Percentiles rank a stretch among this genome's conserved stretches.
Evolutionary conservation across 2,113 vertebrate genomes (phyloP).

Genomic region (Nicator chloris): DNA sequence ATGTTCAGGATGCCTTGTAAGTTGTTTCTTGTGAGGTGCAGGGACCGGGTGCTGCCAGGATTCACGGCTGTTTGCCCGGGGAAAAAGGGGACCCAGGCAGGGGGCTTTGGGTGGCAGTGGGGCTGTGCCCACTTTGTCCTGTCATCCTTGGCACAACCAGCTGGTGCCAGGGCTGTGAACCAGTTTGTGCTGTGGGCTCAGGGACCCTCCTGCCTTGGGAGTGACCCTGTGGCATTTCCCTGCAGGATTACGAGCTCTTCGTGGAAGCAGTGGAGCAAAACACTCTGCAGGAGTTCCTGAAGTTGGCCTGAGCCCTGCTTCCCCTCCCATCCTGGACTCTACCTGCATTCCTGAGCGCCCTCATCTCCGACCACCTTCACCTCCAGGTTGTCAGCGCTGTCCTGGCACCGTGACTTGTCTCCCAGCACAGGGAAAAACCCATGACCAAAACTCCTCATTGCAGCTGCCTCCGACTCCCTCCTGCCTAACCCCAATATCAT

Average conservation of each 20-base stretch:
- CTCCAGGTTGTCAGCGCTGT: conserved; percentile 58
- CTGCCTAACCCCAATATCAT: not conserved
- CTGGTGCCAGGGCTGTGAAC: not conserved
- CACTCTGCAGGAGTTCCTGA: conserved; percentile 90
- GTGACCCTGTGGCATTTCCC: not conserved
- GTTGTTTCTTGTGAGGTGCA: accelerated
- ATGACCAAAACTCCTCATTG: conserved; percentile 74
- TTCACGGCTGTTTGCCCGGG: accelerated
- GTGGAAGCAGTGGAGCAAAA: conserved; percentile 91
- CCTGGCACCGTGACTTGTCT: not conserved
- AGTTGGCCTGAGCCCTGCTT: conserved; percentile 79
- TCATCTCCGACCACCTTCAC: conserved; percentile 14
- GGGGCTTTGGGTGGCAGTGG: not conserved
- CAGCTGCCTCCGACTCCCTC: conserved; percentile 25
- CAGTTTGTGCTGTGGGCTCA: accelerated
- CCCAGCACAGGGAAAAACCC: conserved; percentile 31
- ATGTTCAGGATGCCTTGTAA: accelerated
- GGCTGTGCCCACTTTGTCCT: not conserved
- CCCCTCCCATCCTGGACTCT: conserved; percentile 17
- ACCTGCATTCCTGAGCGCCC: conserved; percentile 55
- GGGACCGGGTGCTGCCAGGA: accelerated
- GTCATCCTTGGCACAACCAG: not conserved
- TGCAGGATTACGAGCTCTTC: conserved; percentile 90
- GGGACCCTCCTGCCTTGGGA: not conserved
- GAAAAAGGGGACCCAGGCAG: accelerated